phyloP scores from a whole-genome alignment of 2,888 invertebrate species.

The Drosophila fungiperda region DNA sequence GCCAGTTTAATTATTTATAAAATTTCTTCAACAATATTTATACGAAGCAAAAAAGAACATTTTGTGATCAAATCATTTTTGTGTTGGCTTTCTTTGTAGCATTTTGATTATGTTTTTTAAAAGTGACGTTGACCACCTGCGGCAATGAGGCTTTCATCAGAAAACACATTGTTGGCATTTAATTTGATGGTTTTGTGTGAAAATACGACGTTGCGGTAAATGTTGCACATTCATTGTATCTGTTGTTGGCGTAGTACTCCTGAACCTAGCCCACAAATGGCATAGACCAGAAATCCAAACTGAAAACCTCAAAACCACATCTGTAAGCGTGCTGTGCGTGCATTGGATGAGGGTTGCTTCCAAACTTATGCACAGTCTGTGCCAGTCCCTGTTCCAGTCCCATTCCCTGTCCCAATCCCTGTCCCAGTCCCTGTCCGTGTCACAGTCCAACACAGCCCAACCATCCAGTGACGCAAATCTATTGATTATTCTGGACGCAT shows the following conservation, averaged over 20 bases:
- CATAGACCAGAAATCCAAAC: constrained; percentile 13
- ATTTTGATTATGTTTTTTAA: neutral
- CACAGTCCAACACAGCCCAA: constrained; percentile 1
- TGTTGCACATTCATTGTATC: constrained; percentile 7
- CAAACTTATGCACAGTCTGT: neutral
- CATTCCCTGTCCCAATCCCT: neutral
- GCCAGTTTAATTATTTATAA: neutral
- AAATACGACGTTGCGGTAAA: constrained; percentile 2
- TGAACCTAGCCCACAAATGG: constrained; percentile 16
- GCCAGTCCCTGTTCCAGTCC: neutral
- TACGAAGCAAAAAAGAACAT: neutral
- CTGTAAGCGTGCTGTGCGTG: neutral
- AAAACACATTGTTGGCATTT: neutral
- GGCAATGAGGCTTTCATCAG: neutral
- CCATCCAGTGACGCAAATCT: constrained; percentile 73
- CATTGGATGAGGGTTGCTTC: neutral
- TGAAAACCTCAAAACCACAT: constrained; percentile 22
- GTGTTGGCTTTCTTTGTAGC: neutral
- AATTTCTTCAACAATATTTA: neutral
- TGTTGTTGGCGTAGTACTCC: constrained; percentile 46
- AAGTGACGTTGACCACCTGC: neutral
- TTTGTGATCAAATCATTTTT: neutral
- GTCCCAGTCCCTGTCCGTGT: neutral
- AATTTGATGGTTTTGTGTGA: neutral
- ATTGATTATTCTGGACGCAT: constrained; percentile 68